Percentiles rank a stretch among this genome's conserved stretches.
phyloP scores from a whole-genome alignment of 2,888 invertebrate genomes.

The Diplazon laetatorius region DNA sequence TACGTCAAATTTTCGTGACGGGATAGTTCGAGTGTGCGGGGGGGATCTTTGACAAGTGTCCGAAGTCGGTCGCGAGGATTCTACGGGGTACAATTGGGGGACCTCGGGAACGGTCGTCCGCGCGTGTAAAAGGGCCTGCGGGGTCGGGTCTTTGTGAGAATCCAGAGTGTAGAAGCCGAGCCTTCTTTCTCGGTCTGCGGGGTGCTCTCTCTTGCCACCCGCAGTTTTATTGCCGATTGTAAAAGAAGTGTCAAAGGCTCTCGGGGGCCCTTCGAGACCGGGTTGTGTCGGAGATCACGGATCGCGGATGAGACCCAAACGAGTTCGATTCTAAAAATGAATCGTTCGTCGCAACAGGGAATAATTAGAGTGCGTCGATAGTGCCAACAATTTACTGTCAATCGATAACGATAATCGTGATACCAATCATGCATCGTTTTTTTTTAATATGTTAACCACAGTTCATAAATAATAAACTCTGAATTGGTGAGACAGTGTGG shows the following conservation, averaged over 20 bases:
- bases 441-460: too few species aligned
- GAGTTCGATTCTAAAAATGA: conserved; percentile 29
- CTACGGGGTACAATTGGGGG: background rate
- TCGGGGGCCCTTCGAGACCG: background rate
- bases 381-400: background rate
- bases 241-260: conserved; percentile 23
- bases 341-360: background rate
- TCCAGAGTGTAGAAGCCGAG: conserved; percentile 46
- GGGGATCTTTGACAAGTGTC: conserved; percentile 48
- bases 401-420: background rate
- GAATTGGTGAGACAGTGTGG: conserved; percentile 4
- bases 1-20: conserved; percentile 20
- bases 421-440: too few species aligned
- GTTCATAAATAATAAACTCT: conserved; percentile 23
- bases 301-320: conserved; percentile 33
- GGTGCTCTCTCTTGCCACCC: conserved; percentile 51
- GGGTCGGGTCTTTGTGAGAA: conserved; percentile 26
- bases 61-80: background rate
- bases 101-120: conserved; percentile 34
- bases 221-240: conserved; percentile 52
- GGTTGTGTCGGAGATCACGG: background rate
- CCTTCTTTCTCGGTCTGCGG: conserved; percentile 53
- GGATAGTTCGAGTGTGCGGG: too few species aligned
- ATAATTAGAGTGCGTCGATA: conserved; percentile 28
- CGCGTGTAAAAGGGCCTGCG: conserved; percentile 23